These are phyloP conservation scores for Petrocephalus microphthalmus DNA, from an alignment of 2,113 vertebrate species.

Conservation along the genomic window DNA sequence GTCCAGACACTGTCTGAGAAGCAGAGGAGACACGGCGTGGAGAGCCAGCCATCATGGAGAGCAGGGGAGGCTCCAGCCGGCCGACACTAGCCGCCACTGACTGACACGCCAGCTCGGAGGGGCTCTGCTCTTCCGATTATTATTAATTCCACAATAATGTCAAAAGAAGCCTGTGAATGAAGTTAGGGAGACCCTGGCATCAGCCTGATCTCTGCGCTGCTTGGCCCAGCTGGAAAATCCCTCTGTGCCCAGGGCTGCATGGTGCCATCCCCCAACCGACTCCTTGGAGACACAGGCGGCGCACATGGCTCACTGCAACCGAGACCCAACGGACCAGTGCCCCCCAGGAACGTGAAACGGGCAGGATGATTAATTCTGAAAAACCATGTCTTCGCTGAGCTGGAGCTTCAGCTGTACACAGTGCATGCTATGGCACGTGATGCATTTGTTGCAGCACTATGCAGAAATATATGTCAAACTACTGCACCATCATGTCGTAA, in stretches of 20 bases:
- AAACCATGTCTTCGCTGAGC: not conserved
- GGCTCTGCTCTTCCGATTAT: conserved; percentile 32
- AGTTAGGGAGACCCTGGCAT: conserved; percentile 44
- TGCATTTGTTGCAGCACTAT: not conserved
- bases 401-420: not conserved
- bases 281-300: not conserved
- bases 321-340: not conserved
- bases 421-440: not conserved
- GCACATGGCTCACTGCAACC: not conserved
- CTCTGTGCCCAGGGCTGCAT: conserved; percentile 28
- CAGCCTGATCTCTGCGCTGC: conserved; percentile 10
- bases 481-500: not conserved
- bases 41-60: not conserved
- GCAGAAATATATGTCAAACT: not conserved
- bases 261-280: conserved; percentile 22
- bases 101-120: not conserved
- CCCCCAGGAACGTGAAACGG: not conserved
- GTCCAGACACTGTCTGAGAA: not conserved
- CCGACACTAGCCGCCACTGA: conserved; percentile 2
- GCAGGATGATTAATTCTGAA: not conserved
- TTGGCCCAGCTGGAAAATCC: conserved; percentile 10
- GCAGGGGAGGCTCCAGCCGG: not conserved
- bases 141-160: conserved; percentile 25
- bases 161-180: conserved; percentile 47
- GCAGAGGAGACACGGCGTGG: not conserved